phyloP scores from a whole-genome alignment of 2,797 vertebrate species.

The Coendou prehensilis region DNA sequence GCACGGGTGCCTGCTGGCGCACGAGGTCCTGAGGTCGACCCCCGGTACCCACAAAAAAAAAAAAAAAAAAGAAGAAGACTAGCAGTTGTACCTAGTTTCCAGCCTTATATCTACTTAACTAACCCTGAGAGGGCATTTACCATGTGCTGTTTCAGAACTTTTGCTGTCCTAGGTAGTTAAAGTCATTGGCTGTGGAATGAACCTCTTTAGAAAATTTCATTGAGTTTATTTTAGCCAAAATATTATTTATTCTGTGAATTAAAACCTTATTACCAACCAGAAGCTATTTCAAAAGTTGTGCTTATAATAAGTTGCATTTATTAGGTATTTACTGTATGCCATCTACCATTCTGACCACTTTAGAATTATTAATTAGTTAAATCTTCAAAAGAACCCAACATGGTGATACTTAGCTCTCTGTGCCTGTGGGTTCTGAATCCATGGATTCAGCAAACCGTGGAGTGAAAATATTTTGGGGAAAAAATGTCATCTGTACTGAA shows the following conservation, averaged over 20 bases:
- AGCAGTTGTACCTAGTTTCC: background rate
- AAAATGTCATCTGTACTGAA: background rate
- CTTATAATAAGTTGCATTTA: background rate
- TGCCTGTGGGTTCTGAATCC: background rate
- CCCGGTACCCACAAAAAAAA: too few species aligned
- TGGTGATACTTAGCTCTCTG: background rate
- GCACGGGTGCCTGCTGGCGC: too few species aligned
- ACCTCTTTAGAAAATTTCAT: background rate
- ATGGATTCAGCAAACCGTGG: background rate
- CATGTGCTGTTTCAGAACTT: background rate
- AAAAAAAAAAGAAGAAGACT: background rate
- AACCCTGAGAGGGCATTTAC: background rate
- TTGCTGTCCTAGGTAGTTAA: background rate
- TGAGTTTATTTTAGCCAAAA: slow-evolving; percentile 33
- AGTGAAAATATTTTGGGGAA: background rate
- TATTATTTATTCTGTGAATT: background rate
- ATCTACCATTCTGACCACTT: background rate
- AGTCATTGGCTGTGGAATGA: background rate
- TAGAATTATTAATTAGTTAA: slow-evolving; percentile 36
- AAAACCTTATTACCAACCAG: background rate
- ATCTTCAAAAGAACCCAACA: background rate
- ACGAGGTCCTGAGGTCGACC: too few species aligned
- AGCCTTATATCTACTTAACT: background rate
- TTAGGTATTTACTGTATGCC: background rate
- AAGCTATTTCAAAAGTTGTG: slow-evolving; percentile 36